Conservation (phyloP, 2,113 vertebrate genomes). For the Bolborhynchus lineola region DNA sequence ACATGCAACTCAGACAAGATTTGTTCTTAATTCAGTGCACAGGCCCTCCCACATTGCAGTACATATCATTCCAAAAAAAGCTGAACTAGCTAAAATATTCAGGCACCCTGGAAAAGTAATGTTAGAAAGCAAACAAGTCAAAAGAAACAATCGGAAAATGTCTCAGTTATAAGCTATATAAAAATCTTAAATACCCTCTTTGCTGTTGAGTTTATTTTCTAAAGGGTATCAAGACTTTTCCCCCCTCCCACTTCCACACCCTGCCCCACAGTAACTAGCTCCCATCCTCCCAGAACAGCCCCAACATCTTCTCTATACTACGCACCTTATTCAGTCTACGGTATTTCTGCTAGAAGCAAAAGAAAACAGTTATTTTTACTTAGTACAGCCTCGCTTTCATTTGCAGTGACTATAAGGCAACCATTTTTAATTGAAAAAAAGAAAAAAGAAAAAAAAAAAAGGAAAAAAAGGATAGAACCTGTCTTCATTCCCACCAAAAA, state of each 20-base stretch:
- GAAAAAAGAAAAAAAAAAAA: neutral
- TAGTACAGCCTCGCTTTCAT: slow-evolving; percentile 48
- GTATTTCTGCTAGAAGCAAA: slow-evolving; percentile 65
- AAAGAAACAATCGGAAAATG: neutral
- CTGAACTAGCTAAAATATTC: neutral
- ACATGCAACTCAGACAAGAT: neutral
- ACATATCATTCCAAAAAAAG: neutral
- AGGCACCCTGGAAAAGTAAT: neutral
- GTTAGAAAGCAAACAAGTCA: neutral
- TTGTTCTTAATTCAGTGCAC: neutral
- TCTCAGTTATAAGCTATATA: neutral
- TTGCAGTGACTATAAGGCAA: slow-evolving; percentile 53
- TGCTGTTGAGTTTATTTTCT: neutral
- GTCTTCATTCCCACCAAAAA: slow-evolving; percentile 30
- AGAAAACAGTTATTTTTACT: slow-evolving; percentile 59
- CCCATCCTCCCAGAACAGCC: slow-evolving; percentile 47
- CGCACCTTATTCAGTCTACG: slow-evolving; percentile 64
- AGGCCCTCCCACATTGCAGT: neutral
- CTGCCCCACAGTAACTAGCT: slow-evolving; percentile 57
- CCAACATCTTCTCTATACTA: slow-evolving; percentile 61
- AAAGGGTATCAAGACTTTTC: neutral
- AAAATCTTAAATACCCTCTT: neutral
- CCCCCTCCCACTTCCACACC: slow-evolving; percentile 39
- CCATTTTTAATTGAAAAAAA: neutral
- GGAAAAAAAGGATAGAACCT: neutral